These are phyloP conservation scores for Eonycteris spelaea DNA, from an alignment of 2,113 vertebrate genomes.

Conservation along the genomic window DNA sequence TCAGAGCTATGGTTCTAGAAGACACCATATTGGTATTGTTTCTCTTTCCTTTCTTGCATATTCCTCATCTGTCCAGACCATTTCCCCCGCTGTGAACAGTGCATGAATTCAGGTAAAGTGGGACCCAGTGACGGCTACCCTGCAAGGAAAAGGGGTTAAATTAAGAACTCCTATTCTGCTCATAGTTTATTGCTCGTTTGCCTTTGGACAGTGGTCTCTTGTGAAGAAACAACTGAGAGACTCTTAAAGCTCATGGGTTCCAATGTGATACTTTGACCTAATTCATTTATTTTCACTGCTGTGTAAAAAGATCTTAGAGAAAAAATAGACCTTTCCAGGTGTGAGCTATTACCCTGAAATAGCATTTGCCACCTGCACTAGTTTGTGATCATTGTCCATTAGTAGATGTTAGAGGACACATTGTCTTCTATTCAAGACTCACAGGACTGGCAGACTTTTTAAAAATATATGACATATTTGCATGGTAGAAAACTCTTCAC, in stretches of 20 bases:
- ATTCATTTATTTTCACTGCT: slow-evolving; percentile 73
- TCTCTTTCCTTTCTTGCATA: not conserved
- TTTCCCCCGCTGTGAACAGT: not conserved
- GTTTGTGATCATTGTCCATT: slow-evolving; percentile 64
- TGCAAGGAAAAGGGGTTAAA: not conserved
- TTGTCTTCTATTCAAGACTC: slow-evolving; percentile 56
- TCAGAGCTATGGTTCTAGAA: not conserved
- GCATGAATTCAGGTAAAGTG: not conserved
- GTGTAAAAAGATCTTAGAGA: slow-evolving; percentile 60
- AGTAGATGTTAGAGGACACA: slow-evolving; percentile 67
- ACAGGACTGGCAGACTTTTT: not conserved
- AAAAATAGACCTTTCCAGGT: slow-evolving; percentile 73
- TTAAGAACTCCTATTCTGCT: not conserved
- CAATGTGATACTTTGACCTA: slow-evolving; percentile 72
- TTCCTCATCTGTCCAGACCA: not conserved
- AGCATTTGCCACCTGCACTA: slow-evolving; percentile 64
- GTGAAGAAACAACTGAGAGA: slow-evolving; percentile 42
- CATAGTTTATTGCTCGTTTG: slow-evolving; percentile 60
- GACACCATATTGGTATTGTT: not conserved
- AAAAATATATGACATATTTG: not conserved
- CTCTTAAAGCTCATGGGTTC: slow-evolving; percentile 57
- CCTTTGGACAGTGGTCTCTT: slow-evolving; percentile 58
- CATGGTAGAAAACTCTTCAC: not conserved
- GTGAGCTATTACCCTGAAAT: slow-evolving; percentile 73
- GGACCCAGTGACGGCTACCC: not conserved